phyloP scores from a whole-genome alignment of 1,140 invertebrate genomes.

The Apis florea region DNA sequence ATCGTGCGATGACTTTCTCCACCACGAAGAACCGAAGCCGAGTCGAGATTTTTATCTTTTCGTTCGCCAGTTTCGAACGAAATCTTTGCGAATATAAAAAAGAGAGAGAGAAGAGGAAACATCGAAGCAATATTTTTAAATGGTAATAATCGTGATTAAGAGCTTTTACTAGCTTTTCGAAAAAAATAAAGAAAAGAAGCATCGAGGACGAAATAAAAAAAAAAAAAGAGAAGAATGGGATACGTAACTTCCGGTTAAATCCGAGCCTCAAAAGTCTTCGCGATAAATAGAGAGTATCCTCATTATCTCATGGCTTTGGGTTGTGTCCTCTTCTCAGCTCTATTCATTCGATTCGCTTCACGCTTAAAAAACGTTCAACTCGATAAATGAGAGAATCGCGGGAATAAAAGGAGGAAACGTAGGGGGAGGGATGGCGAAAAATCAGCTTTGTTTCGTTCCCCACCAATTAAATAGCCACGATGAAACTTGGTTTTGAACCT shows the following conservation, averaged over 20 bases:
- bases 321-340: background rate
- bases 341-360: conserved; percentile 46
- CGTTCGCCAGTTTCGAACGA: background rate
- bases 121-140: background rate
- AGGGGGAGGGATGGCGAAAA: background rate
- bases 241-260: background rate
- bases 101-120: background rate
- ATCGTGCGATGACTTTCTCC: background rate
- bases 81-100: background rate
- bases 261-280: background rate
- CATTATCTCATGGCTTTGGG: conserved; percentile 45
- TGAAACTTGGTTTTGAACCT: background rate
- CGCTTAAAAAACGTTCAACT: conserved; percentile 10
- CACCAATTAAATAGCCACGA: background rate
- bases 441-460: background rate
- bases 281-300: conserved; percentile 47
- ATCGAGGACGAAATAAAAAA: background rate
- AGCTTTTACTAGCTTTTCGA: background rate
- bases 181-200: background rate
- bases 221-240: background rate
- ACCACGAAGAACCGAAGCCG: background rate
- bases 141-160: background rate
- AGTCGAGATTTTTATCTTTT: background rate
- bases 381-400: conserved; percentile 27
- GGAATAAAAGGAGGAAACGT: background rate